Evolutionary conservation across 1,140 invertebrate species (phyloP), one percentile per base, ranked within the genome.

Genomic region (Dinoponera quadriceps): DNA sequence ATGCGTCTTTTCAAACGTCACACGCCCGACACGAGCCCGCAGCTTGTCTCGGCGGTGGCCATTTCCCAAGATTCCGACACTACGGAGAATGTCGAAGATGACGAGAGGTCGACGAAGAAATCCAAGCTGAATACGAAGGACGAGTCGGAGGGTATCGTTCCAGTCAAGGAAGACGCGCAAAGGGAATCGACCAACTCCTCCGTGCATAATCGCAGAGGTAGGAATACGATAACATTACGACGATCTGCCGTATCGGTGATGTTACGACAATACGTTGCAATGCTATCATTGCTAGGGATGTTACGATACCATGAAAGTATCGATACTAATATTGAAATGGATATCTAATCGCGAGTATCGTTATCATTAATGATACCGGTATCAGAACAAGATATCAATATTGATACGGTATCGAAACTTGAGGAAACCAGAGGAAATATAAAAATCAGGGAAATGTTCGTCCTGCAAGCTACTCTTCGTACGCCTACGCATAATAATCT

Each of bases 1-100:
- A 95, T 95, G 95, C 92, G 95, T 85, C 90, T 95, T 59, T 95
- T 95, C 85, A 95, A 94, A 91, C 91, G 95, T 82, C 91, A 94
- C 14, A 91, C 92, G 55, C 93, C 91, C 54, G 94, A 95, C 86
- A 94, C 95, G 49, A 94, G 94, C 88, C 95, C 95, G 0, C 94
- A 95, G 86, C 87, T 95, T 27, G 95, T 95, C n/a, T 95, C 95
- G 65, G 93, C 95, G 1, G 92, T 94, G 11, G 91, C 95, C 2
- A 92, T 95, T 73, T 91, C 92, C 49, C 93, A 94, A 66, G 94
- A 95, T 48, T 91, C 85, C 25, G 83, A 74, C 18, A 55, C 87
- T 38, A 78, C 63, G 69, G 54, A 68, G 66, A 69, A 54, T n/a
- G 29, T 57, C 18, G 72, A 73, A 0, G 73, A 80, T 11, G 71